A percentile compares a stretch with the other conserved stretches of the same genome.
These are phyloP conservation scores for Genyomyrus donnyi DNA, from an alignment of 2,113 vertebrate genomes.

Conservation along the genomic window DNA sequence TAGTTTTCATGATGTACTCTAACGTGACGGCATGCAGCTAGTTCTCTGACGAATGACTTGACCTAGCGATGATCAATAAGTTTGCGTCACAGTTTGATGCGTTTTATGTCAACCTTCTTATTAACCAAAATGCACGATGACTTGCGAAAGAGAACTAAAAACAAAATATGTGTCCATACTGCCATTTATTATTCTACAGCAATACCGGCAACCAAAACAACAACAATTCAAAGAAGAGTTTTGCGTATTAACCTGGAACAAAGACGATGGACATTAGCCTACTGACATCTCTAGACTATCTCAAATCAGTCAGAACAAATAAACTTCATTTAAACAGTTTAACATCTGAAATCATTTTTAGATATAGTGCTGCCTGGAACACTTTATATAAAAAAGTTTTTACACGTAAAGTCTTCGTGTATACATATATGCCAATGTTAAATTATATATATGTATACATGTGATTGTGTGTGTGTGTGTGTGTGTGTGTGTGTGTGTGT, in stretches of 20 bases:
- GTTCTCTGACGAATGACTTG: neutral
- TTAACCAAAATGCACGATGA: neutral
- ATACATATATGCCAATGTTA: neutral
- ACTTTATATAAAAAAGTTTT: neutral
- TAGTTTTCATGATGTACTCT: slow-evolving; percentile 5
- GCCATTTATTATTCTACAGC: neutral
- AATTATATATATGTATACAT: neutral
- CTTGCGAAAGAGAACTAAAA: neutral
- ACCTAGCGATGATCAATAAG: slow-evolving; percentile 16
- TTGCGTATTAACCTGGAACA: neutral
- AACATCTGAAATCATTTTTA: neutral
- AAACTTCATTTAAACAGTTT: neutral
- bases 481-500: too few relatives aligned
- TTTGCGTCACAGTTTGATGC: slow-evolving; percentile 9
- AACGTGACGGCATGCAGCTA: slow-evolving; percentile 22
- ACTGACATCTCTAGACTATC: neutral
- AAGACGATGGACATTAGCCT: neutral
- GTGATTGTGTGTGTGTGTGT: too few relatives aligned
- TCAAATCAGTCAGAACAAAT: neutral
- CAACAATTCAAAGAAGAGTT: slow-evolving; percentile 6
- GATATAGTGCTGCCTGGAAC: neutral
- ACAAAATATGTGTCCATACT: neutral
- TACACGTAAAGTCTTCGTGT: too few relatives aligned
- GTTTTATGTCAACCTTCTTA: neutral
- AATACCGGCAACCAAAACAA: neutral